Evolutionary conservation across 1,140 invertebrate genomes (phyloP).

Genomic region (Solenopsis invicta): DNA sequence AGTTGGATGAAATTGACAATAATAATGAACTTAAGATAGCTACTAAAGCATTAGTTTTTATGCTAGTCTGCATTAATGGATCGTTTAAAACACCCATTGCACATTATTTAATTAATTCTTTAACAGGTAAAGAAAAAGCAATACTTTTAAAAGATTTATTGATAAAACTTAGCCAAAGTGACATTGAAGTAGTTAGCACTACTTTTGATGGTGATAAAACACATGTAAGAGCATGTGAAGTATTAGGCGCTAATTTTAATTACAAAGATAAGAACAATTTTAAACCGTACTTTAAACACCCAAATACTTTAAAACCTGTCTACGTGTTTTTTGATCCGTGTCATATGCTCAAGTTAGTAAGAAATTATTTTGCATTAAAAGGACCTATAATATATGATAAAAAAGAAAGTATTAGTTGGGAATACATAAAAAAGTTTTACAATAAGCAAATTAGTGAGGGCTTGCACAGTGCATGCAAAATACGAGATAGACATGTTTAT

Average conservation of each 20-base stretch:
- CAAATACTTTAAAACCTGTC: constrained; percentile 50
- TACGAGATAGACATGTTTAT: constrained; percentile 54
- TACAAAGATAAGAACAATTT: constrained; percentile 41
- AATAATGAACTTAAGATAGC: not conserved
- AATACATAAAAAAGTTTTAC: constrained; percentile 3
- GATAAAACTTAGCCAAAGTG: not conserved
- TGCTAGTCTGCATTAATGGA: constrained; percentile 65
- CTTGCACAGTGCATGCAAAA: constrained; percentile 58
- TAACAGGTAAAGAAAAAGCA: constrained; percentile 11
- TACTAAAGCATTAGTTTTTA: constrained; percentile 43
- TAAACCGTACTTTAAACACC: constrained; percentile 65
- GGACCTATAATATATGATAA: constrained; percentile 30
- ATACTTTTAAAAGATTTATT: constrained; percentile 7
- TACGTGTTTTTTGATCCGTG: constrained; percentile 73
- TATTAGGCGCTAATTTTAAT: constrained; percentile 66
- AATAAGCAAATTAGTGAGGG: not conserved
- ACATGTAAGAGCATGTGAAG: constrained; percentile 59
- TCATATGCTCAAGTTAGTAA: constrained; percentile 72
- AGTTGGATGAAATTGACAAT: not conserved
- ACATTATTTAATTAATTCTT: constrained; percentile 44
- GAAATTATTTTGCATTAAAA: constrained; percentile 66
- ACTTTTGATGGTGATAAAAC: constrained; percentile 69
- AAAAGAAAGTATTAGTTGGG: constrained; percentile 2
- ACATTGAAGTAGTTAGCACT: constrained; percentile 24
- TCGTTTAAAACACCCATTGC: constrained; percentile 62